Conservation (phyloP, 2,888 invertebrate species). For the Leucophenga montana region DNA sequence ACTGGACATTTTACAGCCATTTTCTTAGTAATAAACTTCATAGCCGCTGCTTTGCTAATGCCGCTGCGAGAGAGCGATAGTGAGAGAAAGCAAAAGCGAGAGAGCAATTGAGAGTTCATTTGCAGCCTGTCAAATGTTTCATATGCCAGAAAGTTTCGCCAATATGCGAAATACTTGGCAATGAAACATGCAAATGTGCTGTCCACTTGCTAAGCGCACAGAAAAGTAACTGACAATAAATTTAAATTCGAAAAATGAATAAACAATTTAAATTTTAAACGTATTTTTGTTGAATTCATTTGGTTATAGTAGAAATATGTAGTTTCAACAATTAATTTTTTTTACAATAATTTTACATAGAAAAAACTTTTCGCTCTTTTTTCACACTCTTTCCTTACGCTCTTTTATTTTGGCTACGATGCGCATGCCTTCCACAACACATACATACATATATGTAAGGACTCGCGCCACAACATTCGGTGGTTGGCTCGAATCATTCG, state of each 20-base stretch:
- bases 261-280: not conserved
- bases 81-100: not conserved
- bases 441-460: slow-evolving; percentile 1
- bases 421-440: slow-evolving; percentile 6
- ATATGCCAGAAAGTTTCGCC: slow-evolving; percentile 33
- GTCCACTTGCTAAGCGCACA: slow-evolving; percentile 40
- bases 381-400: not conserved
- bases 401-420: not conserved
- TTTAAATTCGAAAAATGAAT: slow-evolving; percentile 39
- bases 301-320: not conserved
- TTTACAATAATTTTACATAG: no score
- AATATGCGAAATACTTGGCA: slow-evolving; percentile 28
- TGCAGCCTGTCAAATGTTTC: slow-evolving; percentile 44
- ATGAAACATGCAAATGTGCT: slow-evolving; percentile 21
- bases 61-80: not conserved
- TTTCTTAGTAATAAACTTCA: slow-evolving; percentile 52
- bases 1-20: slow-evolving; percentile 54
- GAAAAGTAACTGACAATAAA: slow-evolving; percentile 32
- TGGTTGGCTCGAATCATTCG: not conserved
- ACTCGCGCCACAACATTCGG: slow-evolving; percentile 4
- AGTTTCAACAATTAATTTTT: not conserved
- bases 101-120: not conserved
- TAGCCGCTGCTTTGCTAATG: slow-evolving; percentile 44
- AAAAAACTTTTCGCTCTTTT: no score
- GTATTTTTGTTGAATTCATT: not conserved